Conservation (phyloP, 2,113 vertebrate genomes). For the Pachyramphus minor region DNA sequence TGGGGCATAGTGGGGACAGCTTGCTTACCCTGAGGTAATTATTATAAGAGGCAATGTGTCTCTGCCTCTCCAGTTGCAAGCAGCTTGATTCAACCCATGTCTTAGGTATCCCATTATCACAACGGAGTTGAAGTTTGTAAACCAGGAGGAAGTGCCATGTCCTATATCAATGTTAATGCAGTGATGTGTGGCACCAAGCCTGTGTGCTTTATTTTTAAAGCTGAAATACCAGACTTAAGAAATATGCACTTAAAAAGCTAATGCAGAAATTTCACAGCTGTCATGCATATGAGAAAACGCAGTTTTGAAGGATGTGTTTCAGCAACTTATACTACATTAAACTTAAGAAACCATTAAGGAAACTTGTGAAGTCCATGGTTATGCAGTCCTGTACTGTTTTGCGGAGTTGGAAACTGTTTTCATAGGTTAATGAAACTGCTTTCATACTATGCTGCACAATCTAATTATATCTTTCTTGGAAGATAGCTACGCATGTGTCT, state of each 20-base stretch:
- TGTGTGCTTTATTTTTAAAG: not conserved
- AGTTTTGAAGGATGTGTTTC: not conserved
- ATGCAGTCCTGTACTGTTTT: not conserved
- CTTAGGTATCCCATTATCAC: not conserved
- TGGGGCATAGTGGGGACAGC: not conserved
- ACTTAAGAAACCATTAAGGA: not conserved
- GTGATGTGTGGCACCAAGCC: fast-evolving
- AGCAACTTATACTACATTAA: not conserved
- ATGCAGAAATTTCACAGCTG: not conserved
- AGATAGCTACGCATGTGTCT: not conserved
- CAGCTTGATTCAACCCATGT: not conserved
- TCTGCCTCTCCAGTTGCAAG: not conserved
- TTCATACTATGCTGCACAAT: not conserved
- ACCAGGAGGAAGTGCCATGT: not conserved
- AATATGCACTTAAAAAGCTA: not conserved
- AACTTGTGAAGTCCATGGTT: not conserved
- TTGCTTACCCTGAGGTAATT: not conserved
- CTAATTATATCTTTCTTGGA: conserved; percentile 52
- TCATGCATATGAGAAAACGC: not conserved
- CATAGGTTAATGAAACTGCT: not conserved
- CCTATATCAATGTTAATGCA: fast-evolving
- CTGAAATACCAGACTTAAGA: not conserved
- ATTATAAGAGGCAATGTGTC: fast-evolving
- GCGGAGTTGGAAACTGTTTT: not conserved
- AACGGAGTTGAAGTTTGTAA: not conserved